Conservation (phyloP, 2,113 vertebrate genomes). For the Eurypyga helias region DNA sequence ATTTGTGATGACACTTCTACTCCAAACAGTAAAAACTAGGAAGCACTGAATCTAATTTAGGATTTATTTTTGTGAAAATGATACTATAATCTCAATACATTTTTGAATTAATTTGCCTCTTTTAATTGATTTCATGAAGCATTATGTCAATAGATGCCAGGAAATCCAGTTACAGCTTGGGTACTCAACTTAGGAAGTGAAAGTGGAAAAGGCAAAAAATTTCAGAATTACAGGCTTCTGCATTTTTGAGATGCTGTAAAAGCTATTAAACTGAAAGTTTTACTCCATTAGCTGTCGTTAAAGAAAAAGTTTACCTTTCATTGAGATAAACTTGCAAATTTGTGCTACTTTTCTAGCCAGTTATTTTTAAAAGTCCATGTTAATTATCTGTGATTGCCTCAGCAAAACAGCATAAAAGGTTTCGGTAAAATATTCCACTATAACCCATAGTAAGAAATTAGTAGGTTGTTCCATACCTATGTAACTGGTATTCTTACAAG, state of each 20-base stretch:
- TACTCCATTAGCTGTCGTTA: neutral
- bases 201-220: neutral
- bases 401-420: neutral
- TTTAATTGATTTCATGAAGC: neutral
- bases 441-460: neutral
- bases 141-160: neutral
- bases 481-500: neutral
- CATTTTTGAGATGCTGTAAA: neutral
- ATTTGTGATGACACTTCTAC: neutral
- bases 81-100: neutral
- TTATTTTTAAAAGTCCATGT: neutral
- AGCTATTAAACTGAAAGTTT: neutral
- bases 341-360: neutral
- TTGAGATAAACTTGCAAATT: neutral
- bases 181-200: neutral
- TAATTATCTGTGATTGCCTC: neutral
- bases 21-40: neutral
- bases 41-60: neutral
- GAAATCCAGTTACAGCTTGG: neutral
- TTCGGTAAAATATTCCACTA: neutral
- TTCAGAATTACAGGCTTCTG: neutral
- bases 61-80: neutral
- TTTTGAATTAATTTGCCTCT: neutral
- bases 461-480: neutral
- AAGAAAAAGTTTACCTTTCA: neutral